Evolutionary conservation across 2,888 invertebrate species (phyloP).

Genomic region (Masnerella sp.): DNA sequence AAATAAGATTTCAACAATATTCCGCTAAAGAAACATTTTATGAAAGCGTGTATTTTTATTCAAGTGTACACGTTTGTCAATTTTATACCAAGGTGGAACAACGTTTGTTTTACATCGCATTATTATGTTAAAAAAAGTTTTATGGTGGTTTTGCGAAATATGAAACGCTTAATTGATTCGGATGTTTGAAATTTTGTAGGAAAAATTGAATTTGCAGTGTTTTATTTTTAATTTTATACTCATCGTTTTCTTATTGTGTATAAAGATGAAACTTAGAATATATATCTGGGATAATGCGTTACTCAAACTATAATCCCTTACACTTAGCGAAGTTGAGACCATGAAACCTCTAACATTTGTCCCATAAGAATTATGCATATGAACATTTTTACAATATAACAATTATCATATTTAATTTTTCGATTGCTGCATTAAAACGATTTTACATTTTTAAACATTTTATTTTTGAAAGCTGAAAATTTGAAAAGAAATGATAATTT

Average conservation of each 20-base stretch:
- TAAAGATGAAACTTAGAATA: conserved; percentile 39
- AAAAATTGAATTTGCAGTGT: too few relatives aligned
- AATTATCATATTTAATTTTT: conserved; percentile 20
- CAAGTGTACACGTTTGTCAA: too few relatives aligned
- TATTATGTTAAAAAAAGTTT: too few relatives aligned
- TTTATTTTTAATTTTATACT: conserved; percentile 17
- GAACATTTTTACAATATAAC: conserved; percentile 20
- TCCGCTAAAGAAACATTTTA: background rate
- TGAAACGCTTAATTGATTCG: too few relatives aligned
- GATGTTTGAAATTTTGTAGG: too few relatives aligned
- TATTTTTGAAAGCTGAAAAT: too few relatives aligned
- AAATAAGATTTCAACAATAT: background rate
- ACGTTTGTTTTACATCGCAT: too few relatives aligned
- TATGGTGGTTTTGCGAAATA: too few relatives aligned
- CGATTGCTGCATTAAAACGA: conserved; percentile 9
- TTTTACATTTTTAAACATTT: conserved; percentile 25
- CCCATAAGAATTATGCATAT: conserved; percentile 39
- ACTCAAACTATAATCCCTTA: conserved; percentile 47
- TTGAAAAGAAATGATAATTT: too few relatives aligned
- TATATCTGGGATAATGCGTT: conserved; percentile 31
- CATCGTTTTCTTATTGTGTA: conserved; percentile 12
- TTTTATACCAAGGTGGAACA: too few relatives aligned
- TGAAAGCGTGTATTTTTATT: background rate
- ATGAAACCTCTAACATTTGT: conserved; percentile 45
- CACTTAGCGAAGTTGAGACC: conserved; percentile 40